Conservation (phyloP, 2,888 invertebrate genomes). For the Hipparchia sbordonii region DNA sequence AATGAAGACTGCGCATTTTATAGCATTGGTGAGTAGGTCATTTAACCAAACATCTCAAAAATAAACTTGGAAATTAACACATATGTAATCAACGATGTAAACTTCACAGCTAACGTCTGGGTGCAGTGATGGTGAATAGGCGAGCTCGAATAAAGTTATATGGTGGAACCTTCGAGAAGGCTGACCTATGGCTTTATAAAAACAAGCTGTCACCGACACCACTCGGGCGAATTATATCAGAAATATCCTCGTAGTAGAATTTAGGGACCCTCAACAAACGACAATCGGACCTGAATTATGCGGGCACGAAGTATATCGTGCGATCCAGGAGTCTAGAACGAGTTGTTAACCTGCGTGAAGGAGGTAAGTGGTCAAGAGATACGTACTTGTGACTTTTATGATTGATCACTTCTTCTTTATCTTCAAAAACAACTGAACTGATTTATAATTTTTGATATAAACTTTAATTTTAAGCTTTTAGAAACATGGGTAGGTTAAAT, state of each 20-base stretch:
- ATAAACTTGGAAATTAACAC: slow-evolving; percentile 4
- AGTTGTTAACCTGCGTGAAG: slow-evolving; percentile 7
- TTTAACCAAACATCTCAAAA: slow-evolving; percentile 9
- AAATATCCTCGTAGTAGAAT: slow-evolving; percentile 3
- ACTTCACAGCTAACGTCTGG: slow-evolving; percentile 69
- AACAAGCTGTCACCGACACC: slow-evolving; percentile 19
- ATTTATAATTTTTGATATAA: slow-evolving; percentile 3
- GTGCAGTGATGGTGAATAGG: slow-evolving; percentile 56
- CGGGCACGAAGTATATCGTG: neutral
- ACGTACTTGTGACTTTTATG: slow-evolving; percentile 8
- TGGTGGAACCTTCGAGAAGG: slow-evolving; percentile 33
- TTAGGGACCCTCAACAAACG: slow-evolving; percentile 1
- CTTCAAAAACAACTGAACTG: slow-evolving; percentile 25
- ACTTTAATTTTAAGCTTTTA: neutral
- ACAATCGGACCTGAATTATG: neutral
- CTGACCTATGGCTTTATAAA: slow-evolving; percentile 21
- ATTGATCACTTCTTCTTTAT: slow-evolving; percentile 24
- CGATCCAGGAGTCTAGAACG: neutral
- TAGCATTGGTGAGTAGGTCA: neutral
- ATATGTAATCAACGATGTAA: slow-evolving; percentile 50
- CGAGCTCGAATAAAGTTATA: slow-evolving; percentile 30
- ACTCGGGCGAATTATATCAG: slow-evolving; percentile 3
- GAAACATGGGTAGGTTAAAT: neutral
- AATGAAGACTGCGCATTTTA: neutral
- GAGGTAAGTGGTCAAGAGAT: slow-evolving; percentile 34